These are phyloP conservation scores for Trachymyrmex cornetzi DNA, from an alignment of 1,140 invertebrate genomes.

Conservation along the genomic window DNA sequence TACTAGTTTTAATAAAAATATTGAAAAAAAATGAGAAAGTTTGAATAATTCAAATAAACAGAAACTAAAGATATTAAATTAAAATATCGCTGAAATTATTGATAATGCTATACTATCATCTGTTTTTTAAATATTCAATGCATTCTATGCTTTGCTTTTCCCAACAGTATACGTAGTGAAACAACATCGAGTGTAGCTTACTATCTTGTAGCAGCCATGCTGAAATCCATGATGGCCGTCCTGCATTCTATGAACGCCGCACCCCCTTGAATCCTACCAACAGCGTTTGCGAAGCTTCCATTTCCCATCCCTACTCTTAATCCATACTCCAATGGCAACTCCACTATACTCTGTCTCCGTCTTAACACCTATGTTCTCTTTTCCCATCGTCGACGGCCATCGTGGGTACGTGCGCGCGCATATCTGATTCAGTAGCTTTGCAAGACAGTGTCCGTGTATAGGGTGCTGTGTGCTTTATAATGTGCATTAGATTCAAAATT, in stretches of 20 bases:
- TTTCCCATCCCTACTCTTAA: slow-evolving; percentile 81
- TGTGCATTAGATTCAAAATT: background rate
- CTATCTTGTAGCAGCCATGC: slow-evolving; percentile 77
- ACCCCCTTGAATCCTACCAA: slow-evolving; percentile 82
- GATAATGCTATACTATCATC: background rate
- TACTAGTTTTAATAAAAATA: slow-evolving; percentile 1
- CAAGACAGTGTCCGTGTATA: background rate
- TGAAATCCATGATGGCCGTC: slow-evolving; percentile 86
- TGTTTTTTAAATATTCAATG: background rate
- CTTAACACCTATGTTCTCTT: slow-evolving; percentile 57
- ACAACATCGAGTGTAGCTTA: slow-evolving; percentile 9
- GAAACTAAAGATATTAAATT: background rate
- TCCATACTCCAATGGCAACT: slow-evolving; percentile 63
- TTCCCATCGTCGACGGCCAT: slow-evolving; percentile 80
- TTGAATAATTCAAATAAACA: background rate
- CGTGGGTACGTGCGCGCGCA: slow-evolving; percentile 83
- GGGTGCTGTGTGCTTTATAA: background rate
- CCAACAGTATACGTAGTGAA: background rate
- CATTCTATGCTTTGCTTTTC: slow-evolving; percentile 1
- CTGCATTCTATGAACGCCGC: slow-evolving; percentile 79
- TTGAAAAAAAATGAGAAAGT: background rate
- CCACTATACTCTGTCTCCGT: slow-evolving; percentile 66
- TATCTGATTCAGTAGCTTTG: slow-evolving; percentile 12
- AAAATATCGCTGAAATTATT: slow-evolving; percentile 3
- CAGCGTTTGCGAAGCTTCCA: slow-evolving; percentile 75